Base-by-base conservation (phyloP, 2,797 vertebrate genomes). In the Alca torda region DNA sequence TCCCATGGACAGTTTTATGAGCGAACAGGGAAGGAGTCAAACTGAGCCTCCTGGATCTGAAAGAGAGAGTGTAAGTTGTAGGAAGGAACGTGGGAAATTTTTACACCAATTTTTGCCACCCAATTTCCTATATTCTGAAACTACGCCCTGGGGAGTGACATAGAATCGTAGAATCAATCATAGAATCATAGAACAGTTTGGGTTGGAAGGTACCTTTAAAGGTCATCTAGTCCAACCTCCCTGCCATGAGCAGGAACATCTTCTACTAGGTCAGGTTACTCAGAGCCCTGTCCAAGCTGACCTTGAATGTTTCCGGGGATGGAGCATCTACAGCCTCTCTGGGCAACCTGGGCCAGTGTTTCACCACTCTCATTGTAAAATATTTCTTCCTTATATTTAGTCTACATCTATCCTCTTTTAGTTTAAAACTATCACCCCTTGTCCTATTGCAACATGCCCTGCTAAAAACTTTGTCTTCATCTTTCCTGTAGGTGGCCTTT, bases 251-350 rank as follows among this genome's bases (percentile, higher is more conserved):
- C 10, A 43, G 26, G 23, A 16, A n/a, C 25, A 35, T 48, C 59
- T 64, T 30, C 65, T 31, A 39, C 14, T 1, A 28, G 6, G 39
- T 4, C 43, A 74, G 9, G 18, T 17, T 51, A 25, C 68, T 80
- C 37, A 68, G 8, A 69, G 9, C 18, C 17, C 18, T 0, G 0
- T 21, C 25, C 30, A 64, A 18, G 21, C 25, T 51, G 20, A 20
- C 13, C 15, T 53, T 5, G 56, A 41, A 24, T 10, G 18, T 46
- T 80, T 7, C 37, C 45, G 75, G 30, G 10, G 14, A 24, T n/a
- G 31, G 2, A 35, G 3, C 6, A 37, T 30, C 5, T 2, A 13
- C 41, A 9, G 26, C 26, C 19, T 35, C 12, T 39, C 43, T 69
- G 50, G 33, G 10, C 4, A 64, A 70, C 50, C 5, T 64, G 26